Base-by-base conservation (phyloP, 35 echinoderm and acorn worm genomes). In the Apostichopus californicus region DNA sequence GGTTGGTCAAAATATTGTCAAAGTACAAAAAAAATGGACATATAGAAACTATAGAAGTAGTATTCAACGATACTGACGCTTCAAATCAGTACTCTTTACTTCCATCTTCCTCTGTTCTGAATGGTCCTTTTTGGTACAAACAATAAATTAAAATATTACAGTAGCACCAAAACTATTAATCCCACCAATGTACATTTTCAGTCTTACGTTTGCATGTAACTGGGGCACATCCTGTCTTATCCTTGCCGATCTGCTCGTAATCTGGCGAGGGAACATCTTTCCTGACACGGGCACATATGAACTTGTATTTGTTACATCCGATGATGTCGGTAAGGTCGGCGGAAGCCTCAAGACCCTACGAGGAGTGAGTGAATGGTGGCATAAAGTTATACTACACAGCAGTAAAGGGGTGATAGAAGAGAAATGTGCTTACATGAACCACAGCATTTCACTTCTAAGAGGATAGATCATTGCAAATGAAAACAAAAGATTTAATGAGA, bases 181-280 rank as follows among this genome's bases (percentile, higher is more conserved):
- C 14, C 14, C 71, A 75, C 26, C 26, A 1, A 28, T 28, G 26
- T 28, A 28, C 26, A 28, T 28, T 28, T 28, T 28, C 26, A 28
- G 78, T 80, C 21, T 59, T 87, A 87, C 86, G n/a, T 87, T 87
- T 64, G 22, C 86, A 87, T 46, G n/a, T 71, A 17, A 87, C 86
- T 25, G 86, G 86, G 11, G 86, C 86, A n/a, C 86, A 87, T 6
- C 86, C 86, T 58, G 86, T 87, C 86, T 87, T 87, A 18, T 87
- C 86, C 18, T 87, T 87, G 15, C 86, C 86, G 21, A 87, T 14
- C 86, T 87, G 86, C 13, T 71, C n/a, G 21, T 87, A 87, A 87
- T 87, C 58, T 8, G 86, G 86, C 12, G 54, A 55, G 5, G 86
- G 86, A 4, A n/a, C 66, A 28, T 66, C 86, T 46, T 87, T 87